Evolutionary conservation across 2,888 invertebrate species (phyloP).

Genomic region (Ichneumon xanthorius): DNA sequence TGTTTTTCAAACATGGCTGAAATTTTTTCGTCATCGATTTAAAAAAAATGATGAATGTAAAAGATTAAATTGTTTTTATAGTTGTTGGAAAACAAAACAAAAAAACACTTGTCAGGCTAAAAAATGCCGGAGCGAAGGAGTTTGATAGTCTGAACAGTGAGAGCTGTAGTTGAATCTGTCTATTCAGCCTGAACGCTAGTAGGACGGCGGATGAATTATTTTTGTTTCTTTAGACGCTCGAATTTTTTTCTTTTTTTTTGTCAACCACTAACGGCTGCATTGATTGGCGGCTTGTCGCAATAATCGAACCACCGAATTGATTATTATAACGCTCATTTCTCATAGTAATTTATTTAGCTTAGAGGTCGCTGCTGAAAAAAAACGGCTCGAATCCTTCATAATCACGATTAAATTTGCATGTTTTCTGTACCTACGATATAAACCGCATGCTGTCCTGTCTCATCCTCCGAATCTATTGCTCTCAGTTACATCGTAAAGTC

Average conservation of each 20-base stretch:
- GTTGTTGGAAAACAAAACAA: not conserved
- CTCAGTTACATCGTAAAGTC: not conserved
- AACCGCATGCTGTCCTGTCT: conserved; percentile 6
- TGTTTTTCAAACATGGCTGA: not conserved
- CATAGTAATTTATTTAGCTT: not conserved
- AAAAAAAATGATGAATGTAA: not conserved
- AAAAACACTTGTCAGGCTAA: not conserved
- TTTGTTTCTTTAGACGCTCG: not conserved
- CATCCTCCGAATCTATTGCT: not conserved
- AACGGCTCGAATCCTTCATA: conserved; percentile 35
- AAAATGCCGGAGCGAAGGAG: conserved; percentile 37
- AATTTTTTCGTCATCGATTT: not conserved
- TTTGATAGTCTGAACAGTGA: conserved; percentile 11
- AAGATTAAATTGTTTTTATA: not conserved
- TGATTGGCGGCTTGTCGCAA: conserved; percentile 15
- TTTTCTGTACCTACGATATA: not conserved
- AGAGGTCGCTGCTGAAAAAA: conserved; percentile 22
- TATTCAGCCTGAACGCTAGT: conserved; percentile 28
- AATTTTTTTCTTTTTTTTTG: not conserved
- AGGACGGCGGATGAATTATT: conserved; percentile 18
- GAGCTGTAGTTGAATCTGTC: conserved; percentile 18
- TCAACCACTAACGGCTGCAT: conserved; percentile 22
- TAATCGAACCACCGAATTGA: conserved; percentile 2
- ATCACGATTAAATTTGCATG: conserved; percentile 23
- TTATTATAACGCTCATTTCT: not conserved